Percentiles rank a stretch among this genome's conserved stretches.
phyloP scores from a whole-genome alignment of 1,140 invertebrate genomes.

The Saccostrea glomerata region DNA sequence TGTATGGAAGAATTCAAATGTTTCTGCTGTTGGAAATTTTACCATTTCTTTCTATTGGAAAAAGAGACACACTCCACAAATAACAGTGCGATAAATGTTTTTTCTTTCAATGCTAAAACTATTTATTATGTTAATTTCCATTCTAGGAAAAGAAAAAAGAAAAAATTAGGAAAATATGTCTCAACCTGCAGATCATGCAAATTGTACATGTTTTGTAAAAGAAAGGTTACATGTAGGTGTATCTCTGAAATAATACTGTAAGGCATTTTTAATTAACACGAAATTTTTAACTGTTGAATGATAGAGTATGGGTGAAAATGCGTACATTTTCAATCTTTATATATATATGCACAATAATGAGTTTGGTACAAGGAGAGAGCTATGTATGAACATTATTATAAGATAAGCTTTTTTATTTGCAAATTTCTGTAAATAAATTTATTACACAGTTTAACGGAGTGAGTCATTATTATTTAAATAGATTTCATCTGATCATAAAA shows the following conservation, averaged over 20 bases:
- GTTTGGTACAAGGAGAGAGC: slow-evolving; percentile 6
- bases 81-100: not conserved
- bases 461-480: not conserved
- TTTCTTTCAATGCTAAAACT: not conserved
- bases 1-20: not conserved
- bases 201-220: not conserved
- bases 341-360: slow-evolving; percentile 31
- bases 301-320: not conserved
- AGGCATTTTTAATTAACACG: not conserved
- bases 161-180: not conserved
- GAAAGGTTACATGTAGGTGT: too few relatives aligned
- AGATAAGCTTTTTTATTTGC: slow-evolving; percentile 25
- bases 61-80: not conserved
- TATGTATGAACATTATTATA: slow-evolving; percentile 19
- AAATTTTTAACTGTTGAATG: not conserved
- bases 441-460: not conserved
- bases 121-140: too few relatives aligned
- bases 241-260: not conserved
- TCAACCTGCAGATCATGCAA: not conserved
- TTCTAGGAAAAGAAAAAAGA: not conserved
- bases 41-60: not conserved
- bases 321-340: slow-evolving; percentile 26
- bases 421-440: slow-evolving; percentile 39
- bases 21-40: not conserved
- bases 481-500: too few relatives aligned